Base-by-base conservation (phyloP, 2,888 invertebrate genomes). In the Alsophila aescularia region DNA sequence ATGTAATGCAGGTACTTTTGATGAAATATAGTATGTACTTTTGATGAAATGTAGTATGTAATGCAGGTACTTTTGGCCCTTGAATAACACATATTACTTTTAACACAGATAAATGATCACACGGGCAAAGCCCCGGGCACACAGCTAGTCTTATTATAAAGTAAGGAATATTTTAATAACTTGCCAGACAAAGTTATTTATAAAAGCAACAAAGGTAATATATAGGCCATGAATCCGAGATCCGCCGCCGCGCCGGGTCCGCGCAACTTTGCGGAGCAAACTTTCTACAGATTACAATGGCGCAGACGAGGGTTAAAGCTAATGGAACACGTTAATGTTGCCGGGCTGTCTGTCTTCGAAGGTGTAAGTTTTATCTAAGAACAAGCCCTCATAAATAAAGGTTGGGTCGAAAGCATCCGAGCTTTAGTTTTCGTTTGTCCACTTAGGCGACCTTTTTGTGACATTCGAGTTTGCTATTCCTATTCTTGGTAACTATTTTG, bases 311-410 rank as follows among this genome's bases (percentile, higher is more conserved):
- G 55, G 49, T 58, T 63, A 60, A 56, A 56, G 53, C 53, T 58
- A 60, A 63, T 62, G 57, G 62, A 52, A 54, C 53, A 58, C 53
- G 56, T 54, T 62, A 56, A 56, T 49, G 43, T 34, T 45, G 31
- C 48, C 37, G 32, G 18, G 43, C 44, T 44, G 49, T 34, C 36
- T 56, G 53, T 48, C 39, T 54, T 54, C 51, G 21, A 18, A 62
- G 41, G 34, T 52, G 41, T 40, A 50, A 51, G 41, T 58, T 53
- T 53, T 43, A 51, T 58, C 37, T 45, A 39, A 50, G 48, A 52
- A 52, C 43, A 43, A 42, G 40, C 27, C 12, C 37, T 44, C 43
- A 51, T 49, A 49, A 54, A 54, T 54, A 49, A 53, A 53, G 34
- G 36, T 37, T 24, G 41, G 31, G 18, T 31, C 12, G 14, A 34